Percentiles rank a stretch among this genome's conserved stretches.
Evolutionary conservation across 2,888 invertebrate genomes (phyloP).

Genomic region (Chydorus sphaericus): DNA sequence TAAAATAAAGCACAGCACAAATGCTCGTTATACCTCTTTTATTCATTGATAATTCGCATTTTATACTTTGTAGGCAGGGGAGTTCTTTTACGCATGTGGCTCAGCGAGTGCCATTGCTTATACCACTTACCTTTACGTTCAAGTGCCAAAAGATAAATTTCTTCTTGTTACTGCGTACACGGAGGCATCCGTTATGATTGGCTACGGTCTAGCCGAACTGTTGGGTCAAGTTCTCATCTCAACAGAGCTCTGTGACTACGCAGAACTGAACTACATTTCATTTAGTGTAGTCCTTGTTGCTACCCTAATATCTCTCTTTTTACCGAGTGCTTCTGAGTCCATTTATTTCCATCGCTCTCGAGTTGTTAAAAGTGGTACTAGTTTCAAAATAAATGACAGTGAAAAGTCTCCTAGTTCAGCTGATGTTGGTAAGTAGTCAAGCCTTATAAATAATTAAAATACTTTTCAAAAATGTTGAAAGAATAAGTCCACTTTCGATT

Average conservation of each 20-base stretch:
- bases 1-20: too few relatives aligned
- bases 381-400: not conserved
- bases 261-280: slow-evolving; percentile 64
- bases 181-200: slow-evolving; percentile 61
- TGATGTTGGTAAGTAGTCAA: too few relatives aligned
- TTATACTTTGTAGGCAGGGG: slow-evolving; percentile 36
- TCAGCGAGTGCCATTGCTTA: slow-evolving; percentile 84
- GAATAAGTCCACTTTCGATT: too few relatives aligned
- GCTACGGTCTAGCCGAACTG: slow-evolving; percentile 58
- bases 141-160: slow-evolving; percentile 60
- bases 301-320: slow-evolving; percentile 51
- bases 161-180: slow-evolving; percentile 73
- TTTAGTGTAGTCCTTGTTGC: slow-evolving; percentile 53
- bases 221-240: slow-evolving; percentile 43
- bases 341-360: slow-evolving; percentile 55
- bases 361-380: slow-evolving; percentile 18
- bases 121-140: slow-evolving; percentile 83
- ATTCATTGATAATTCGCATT: too few relatives aligned
- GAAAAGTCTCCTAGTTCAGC: too few relatives aligned
- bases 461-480: too few relatives aligned
- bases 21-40: too few relatives aligned
- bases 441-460: too few relatives aligned
- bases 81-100: slow-evolving; percentile 68
- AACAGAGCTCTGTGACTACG: slow-evolving; percentile 35
- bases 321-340: slow-evolving; percentile 55